Base-by-base conservation (phyloP, 1,140 invertebrate genomes). In the Wasmannia auropunctata region DNA sequence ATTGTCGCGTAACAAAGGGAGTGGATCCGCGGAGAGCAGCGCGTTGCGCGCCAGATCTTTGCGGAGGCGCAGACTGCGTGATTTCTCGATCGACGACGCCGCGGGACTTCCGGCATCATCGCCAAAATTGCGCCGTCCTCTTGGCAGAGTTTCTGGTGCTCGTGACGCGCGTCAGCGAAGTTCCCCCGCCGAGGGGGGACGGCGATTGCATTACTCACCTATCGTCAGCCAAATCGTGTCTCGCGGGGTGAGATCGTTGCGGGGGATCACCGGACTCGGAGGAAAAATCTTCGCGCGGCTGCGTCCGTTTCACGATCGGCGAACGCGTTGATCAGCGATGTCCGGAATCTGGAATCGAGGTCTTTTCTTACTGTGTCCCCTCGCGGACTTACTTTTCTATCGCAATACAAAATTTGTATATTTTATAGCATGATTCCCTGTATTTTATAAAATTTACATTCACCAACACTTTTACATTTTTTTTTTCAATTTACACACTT, bases 61-160 rank as follows among this genome's bases (percentile, higher is more conserved):
- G 51, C 37, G 51, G 25, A 56, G 37, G 43, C 49, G 84, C 75
- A 90, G 90, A 91, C 88, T 88, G 91, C 91, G 89, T 89, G 90
- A 88, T 90, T 60, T 43, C n/a, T 28, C 54, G 43, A 40, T 62
- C 67, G 79, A 60, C 89, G 76, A 67, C 87, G 79, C 84, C 87
- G 87, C 86, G 89, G 34, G 37, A 86, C 87, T 93, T 93, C 90
- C 92, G 91, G 90, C 87, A 92, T 93, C 93, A 91, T 79, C 91
- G 90, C 90, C 90, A 89, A 91, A 93, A 91, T 93, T 93, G 92
- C 88, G 83, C 63, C 80, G 85, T 86, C 70, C 62, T 88, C 79
- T 93, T 94, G 93, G 93, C 93, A 93, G 76, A 28, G 54, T 43
- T 49, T 86, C 76, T 40, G 16, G 1, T 40, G 63, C 25, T 72